Evolutionary conservation across 2,113 vertebrate species (phyloP).

Genomic region (Pyxicephalus adspersus): DNA sequence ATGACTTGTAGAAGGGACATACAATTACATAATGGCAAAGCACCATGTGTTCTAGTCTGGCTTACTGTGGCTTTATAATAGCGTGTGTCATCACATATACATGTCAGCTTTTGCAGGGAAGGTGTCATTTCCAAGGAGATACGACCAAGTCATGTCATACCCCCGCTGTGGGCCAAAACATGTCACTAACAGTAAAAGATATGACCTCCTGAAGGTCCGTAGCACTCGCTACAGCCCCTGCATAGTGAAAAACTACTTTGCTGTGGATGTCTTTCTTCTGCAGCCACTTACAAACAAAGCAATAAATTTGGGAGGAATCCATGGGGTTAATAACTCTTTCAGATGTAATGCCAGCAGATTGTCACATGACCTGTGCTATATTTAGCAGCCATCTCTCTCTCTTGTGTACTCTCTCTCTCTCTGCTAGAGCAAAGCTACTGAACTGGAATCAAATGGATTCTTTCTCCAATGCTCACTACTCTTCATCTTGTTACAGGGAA

Average conservation of each 20-base stretch:
- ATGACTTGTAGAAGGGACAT: background rate
- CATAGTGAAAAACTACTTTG: background rate
- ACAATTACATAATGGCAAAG: background rate
- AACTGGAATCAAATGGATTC: slow-evolving; percentile 43
- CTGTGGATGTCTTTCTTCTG: slow-evolving; percentile 32
- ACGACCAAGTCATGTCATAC: background rate
- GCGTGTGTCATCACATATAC: background rate
- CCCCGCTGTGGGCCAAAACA: slow-evolving; percentile 12
- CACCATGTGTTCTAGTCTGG: background rate
- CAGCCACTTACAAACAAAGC: background rate
- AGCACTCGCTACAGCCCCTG: background rate
- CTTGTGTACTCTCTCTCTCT: background rate
- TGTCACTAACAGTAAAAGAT: background rate
- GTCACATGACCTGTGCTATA: slow-evolving; percentile 50
- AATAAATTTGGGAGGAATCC: slow-evolving; percentile 24
- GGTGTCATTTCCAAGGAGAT: slow-evolving; percentile 6
- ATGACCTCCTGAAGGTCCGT: background rate
- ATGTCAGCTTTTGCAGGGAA: background rate
- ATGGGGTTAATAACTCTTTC: slow-evolving; percentile 49
- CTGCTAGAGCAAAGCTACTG: slow-evolving; percentile 26
- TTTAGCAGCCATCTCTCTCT: slow-evolving; percentile 30
- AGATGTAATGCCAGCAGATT: slow-evolving; percentile 43
- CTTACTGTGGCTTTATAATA: background rate
- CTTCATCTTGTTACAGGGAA: slow-evolving; percentile 9
- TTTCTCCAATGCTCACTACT: slow-evolving; percentile 6